Conservation (phyloP, 2,888 invertebrate species). For the Neoscelio sp. region DNA sequence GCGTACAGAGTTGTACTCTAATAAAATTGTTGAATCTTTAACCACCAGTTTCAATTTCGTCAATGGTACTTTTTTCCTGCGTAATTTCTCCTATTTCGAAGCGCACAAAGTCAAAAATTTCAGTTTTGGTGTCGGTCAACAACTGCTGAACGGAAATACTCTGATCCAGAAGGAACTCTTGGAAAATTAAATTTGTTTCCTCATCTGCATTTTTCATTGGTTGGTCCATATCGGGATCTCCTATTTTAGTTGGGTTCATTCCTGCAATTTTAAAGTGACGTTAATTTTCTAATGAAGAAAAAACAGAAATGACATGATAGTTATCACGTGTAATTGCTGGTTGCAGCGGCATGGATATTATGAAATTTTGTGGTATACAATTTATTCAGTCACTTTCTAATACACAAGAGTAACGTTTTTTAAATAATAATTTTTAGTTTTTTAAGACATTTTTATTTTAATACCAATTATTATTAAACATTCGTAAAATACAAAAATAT, state of each 20-base stretch:
- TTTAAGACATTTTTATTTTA: too few species aligned
- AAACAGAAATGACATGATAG: too few species aligned
- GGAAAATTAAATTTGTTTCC: constrained; percentile 92
- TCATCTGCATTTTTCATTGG: constrained; percentile 88
- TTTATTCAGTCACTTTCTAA: too few species aligned
- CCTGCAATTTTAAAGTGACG: constrained; percentile 81
- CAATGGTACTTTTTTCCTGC: constrained; percentile 83
- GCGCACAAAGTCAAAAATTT: constrained; percentile 92
- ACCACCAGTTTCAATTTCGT: constrained; percentile 87
- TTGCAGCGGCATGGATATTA: too few species aligned
- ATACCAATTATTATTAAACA: too few species aligned
- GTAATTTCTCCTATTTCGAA: constrained; percentile 93
- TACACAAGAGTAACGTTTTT: too few species aligned
- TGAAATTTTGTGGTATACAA: too few species aligned
- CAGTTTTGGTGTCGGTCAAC: constrained; percentile 86
- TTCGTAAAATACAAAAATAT: too few species aligned
- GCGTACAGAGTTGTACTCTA: constrained; percentile 1
- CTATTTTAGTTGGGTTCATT: constrained; percentile 91
- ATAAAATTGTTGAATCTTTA: constrained; percentile 77
- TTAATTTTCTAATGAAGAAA: too few species aligned
- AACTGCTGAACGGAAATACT: constrained; percentile 89
- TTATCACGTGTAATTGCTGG: too few species aligned
- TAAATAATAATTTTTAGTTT: too few species aligned
- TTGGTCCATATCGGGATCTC: constrained; percentile 86
- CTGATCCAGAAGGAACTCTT: constrained; percentile 94